Conservation (phyloP, 2,797 vertebrate species). For the Clarias platycephalus region DNA sequence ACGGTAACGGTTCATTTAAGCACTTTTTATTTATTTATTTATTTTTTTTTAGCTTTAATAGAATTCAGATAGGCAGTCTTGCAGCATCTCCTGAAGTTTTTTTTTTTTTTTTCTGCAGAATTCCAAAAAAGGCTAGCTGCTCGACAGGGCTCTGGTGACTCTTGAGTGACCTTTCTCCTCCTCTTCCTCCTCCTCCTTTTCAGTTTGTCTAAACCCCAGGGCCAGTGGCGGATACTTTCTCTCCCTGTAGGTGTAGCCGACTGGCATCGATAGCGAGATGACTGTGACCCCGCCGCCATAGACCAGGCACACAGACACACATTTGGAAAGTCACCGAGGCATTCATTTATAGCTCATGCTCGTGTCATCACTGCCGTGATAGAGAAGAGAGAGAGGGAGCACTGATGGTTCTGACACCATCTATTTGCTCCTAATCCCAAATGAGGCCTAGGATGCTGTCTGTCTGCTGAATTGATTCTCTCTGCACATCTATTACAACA, state of each 20-base stretch:
- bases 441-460: constrained; percentile 44
- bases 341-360: constrained; percentile 21
- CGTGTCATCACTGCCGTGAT: constrained; percentile 21
- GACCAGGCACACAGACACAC: constrained; percentile 47
- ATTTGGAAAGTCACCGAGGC: constrained; percentile 20
- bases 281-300: constrained; percentile 71
- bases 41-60: constrained; percentile 18
- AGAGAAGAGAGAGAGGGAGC: constrained; percentile 18
- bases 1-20: constrained; percentile 7
- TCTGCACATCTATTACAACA: constrained; percentile 28
- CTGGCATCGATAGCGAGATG: constrained; percentile 69
- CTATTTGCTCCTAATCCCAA: constrained; percentile 69
- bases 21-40: background rate
- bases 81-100: background rate
- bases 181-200: constrained; percentile 52
- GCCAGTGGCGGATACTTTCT: constrained; percentile 59
- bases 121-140: constrained; percentile 12
- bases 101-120: background rate
- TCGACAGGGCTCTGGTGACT: constrained; percentile 13
- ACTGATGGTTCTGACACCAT: constrained; percentile 63
- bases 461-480: constrained; percentile 38
- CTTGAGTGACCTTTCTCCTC: constrained; percentile 42
- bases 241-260: constrained; percentile 61
- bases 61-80: background rate
- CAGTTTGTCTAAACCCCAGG: constrained; percentile 66